These are phyloP conservation scores for Kryptopterus vitreolus DNA, from an alignment of 2,797 vertebrate species.

Conservation along the genomic window DNA sequence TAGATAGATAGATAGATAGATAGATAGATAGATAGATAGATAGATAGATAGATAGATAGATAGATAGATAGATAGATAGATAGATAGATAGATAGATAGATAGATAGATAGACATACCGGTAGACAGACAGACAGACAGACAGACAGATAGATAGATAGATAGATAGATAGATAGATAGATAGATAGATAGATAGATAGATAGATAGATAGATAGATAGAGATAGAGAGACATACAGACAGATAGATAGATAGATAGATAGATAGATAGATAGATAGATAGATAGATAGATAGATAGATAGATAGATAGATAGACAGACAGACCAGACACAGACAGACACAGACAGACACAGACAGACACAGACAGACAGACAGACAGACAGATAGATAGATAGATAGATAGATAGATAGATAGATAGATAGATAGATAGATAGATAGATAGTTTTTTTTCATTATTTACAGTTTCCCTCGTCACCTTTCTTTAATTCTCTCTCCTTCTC, in stretches of 20 bases:
- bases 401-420: background rate
- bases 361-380: background rate
- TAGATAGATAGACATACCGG: background rate
- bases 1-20: background rate
- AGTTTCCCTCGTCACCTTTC: background rate
- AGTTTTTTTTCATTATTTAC: background rate
- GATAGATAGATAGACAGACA: background rate
- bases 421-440: background rate
- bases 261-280: too few species aligned
- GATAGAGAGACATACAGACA: too few species aligned
- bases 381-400: background rate
- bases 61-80: too few species aligned
- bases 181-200: too few species aligned
- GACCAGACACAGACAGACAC: background rate
- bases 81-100: background rate
- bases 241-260: too few species aligned
- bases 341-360: background rate
- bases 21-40: background rate
- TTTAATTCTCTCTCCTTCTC: background rate
- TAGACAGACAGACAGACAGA: too few species aligned
- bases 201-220: too few species aligned
- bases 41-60: background rate
- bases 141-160: background rate
- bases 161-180: too few species aligned
- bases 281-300: background rate